These are phyloP conservation scores for Sitobion miscanthi DNA, from an alignment of 1,140 invertebrate species.

Conservation along the genomic window DNA sequence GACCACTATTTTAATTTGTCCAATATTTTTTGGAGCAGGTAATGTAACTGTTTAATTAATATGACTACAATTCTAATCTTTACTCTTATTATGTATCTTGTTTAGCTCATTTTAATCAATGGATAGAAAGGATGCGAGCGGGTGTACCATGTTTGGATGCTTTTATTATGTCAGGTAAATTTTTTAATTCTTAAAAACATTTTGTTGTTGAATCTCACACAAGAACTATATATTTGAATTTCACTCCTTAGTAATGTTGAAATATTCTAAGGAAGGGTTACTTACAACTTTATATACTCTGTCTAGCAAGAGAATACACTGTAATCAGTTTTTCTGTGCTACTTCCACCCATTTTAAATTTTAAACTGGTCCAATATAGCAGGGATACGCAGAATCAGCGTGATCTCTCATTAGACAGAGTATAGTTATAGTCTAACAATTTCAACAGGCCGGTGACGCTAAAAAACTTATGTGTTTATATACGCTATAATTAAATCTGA, in stretches of 20 bases:
- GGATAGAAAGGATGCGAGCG: constrained; percentile 78
- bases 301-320: neutral
- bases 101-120: constrained; percentile 89
- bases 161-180: constrained; percentile 72
- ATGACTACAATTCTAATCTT: neutral
- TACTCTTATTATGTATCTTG: neutral
- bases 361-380: no score
- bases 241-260: neutral
- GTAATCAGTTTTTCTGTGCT: no score
- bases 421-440: neutral
- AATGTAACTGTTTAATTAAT: constrained; percentile 60
- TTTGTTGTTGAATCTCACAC: neutral
- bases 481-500: no score
- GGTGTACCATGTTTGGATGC: constrained; percentile 74
- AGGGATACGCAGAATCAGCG: no score
- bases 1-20: constrained; percentile 82
- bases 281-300: neutral
- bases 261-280: neutral
- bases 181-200: constrained; percentile 50
- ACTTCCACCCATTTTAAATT: no score
- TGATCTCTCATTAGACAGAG: no score
- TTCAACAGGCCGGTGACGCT: no score
- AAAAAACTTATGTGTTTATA: no score
- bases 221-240: neutral
- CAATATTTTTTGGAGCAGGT: constrained; percentile 91